phyloP scores from a whole-genome alignment of 2,888 invertebrate genomes.

The Rapana venosa region DNA sequence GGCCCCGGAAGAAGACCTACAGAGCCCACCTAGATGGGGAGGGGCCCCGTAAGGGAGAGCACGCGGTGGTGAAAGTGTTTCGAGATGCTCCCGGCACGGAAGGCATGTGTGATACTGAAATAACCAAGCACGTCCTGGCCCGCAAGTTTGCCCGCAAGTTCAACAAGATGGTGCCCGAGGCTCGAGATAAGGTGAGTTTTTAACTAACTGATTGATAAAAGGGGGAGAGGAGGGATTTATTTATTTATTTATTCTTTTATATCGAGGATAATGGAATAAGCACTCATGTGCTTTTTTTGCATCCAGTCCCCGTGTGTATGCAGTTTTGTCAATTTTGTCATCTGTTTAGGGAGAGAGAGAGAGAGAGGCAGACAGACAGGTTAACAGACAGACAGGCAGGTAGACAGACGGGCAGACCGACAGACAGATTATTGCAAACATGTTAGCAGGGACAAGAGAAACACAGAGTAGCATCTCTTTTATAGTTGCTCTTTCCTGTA shows the following conservation, averaged over 20 bases:
- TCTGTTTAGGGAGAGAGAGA: no score
- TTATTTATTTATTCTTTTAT: no score
- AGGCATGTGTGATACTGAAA: conserved; percentile 50
- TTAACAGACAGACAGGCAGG: not conserved
- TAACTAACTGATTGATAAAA: not conserved
- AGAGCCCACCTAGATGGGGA: conserved; percentile 53
- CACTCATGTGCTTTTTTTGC: no score
- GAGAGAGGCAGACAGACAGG: not conserved
- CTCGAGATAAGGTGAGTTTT: conserved; percentile 32
- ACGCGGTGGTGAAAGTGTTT: conserved; percentile 54
- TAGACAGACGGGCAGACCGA: not conserved
- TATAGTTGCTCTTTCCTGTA: no score
- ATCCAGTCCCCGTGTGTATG: no score
- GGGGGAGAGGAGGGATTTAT: not conserved
- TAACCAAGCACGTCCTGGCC: conserved; percentile 49
- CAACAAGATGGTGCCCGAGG: conserved; percentile 47
- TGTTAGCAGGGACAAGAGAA: no score
- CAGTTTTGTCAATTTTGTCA: no score
- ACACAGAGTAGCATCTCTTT: no score
- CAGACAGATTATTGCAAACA: not conserved
- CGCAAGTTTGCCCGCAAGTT: conserved; percentile 46
- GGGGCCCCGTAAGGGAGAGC: conserved; percentile 53
- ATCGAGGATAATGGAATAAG: no score
- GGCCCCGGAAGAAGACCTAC: conserved; percentile 53
- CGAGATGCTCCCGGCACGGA: conserved; percentile 49